Percentiles rank a stretch among this genome's conserved stretches.
phyloP scores from a whole-genome alignment of 2,797 vertebrate genomes.

The Trachops cirrhosus region DNA sequence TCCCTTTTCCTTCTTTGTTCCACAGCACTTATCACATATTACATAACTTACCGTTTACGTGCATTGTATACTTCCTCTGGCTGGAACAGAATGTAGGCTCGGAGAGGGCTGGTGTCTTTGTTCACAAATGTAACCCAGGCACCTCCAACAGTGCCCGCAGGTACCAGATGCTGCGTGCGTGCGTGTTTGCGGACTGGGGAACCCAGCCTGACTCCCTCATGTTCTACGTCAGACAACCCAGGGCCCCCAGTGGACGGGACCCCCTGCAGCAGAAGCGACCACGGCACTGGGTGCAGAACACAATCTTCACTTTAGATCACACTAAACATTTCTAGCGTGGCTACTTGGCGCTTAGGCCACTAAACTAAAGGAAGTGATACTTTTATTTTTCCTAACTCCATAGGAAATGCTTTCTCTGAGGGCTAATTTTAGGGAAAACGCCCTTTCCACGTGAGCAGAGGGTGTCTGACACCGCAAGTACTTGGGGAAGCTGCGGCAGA shows the following conservation, averaged over 20 bases:
- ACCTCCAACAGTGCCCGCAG: background rate
- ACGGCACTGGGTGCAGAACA: background rate
- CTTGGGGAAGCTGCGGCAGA: rapidly evolving
- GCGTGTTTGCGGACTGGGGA: rapidly evolving
- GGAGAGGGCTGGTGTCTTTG: background rate
- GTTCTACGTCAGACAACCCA: background rate
- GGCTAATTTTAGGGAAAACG: background rate
- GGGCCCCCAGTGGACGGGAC: background rate
- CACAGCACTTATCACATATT: too few species aligned
- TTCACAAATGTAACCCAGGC: background rate
- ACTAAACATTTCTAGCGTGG: background rate
- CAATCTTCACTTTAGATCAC: background rate
- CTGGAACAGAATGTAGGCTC: background rate
- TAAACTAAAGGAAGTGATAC: background rate
- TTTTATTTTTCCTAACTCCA: background rate
- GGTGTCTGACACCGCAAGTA: background rate
- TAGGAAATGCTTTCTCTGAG: background rate
- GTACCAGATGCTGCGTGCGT: rapidly evolving
- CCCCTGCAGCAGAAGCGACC: background rate
- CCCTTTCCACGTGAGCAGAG: background rate
- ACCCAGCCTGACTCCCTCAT: background rate
- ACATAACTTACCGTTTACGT: background rate
- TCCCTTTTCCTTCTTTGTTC: background rate
- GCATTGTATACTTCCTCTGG: rapidly evolving
- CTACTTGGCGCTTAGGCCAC: background rate